Percentiles rank a stretch among this genome's conserved stretches.
phyloP scores from a whole-genome alignment of 2,797 vertebrate species.

The Lycodopsis pacificus region DNA sequence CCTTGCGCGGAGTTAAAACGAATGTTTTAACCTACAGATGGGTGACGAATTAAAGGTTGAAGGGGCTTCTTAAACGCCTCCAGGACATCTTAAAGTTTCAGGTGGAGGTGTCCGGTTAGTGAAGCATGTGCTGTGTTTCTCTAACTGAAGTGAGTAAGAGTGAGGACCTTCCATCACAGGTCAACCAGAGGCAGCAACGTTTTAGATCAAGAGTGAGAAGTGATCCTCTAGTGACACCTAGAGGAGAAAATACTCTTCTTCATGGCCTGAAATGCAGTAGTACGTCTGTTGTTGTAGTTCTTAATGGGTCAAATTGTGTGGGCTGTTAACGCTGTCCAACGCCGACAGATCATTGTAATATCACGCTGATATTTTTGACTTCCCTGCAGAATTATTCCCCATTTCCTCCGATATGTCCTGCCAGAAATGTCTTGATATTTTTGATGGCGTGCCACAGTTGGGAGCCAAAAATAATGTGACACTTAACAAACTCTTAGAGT shows the following conservation, averaged over 20 bases:
- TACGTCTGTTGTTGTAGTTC: neutral
- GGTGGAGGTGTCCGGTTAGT: neutral
- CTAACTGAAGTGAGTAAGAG: no score
- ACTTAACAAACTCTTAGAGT: no score
- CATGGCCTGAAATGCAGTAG: neutral
- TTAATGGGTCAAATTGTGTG: neutral
- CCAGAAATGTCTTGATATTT: neutral
- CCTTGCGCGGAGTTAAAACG: neutral
- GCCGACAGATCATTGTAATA: neutral
- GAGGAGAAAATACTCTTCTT: conserved; percentile 36
- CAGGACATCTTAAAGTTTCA: neutral
- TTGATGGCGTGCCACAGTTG: neutral
- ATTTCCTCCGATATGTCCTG: neutral
- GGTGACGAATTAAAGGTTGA: neutral
- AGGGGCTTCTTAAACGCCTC: neutral
- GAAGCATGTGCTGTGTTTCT: no score
- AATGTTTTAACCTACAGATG: neutral
- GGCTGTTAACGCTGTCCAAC: neutral
- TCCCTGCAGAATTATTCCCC: no score
- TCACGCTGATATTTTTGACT: no score
- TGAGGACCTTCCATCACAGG: neutral
- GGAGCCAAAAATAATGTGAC: no score
- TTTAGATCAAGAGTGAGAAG: neutral
- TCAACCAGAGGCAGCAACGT: neutral
- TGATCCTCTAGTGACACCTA: conserved; percentile 72